Evolutionary conservation across 2,113 vertebrate genomes (phyloP).

Genomic region (Platysteira castanea): DNA sequence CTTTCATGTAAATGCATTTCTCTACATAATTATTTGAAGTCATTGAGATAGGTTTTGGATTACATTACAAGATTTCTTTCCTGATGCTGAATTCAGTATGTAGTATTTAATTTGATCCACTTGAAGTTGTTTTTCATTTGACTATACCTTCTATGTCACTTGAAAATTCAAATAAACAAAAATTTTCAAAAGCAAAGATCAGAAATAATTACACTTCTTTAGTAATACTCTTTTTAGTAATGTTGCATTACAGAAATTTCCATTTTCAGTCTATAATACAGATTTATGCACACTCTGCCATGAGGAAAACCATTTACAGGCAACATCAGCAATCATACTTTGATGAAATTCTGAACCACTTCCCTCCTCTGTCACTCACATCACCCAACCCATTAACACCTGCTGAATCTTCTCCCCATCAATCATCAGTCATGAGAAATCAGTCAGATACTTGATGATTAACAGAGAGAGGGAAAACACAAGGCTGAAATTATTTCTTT

Average conservation of each 20-base stretch:
- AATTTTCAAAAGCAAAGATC: background rate
- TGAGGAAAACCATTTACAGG: background rate
- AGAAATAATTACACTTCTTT: background rate
- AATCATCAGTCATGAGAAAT: conserved; percentile 67
- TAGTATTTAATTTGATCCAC: background rate
- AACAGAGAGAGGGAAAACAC: conserved; percentile 50
- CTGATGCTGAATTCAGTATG: background rate
- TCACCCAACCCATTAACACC: conserved; percentile 46
- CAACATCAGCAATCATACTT: background rate
- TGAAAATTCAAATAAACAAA: conserved; percentile 6
- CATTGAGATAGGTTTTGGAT: background rate
- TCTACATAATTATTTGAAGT: background rate
- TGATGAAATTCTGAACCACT: background rate
- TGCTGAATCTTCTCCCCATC: conserved; percentile 47
- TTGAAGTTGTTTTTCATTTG: background rate
- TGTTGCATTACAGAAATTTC: background rate
- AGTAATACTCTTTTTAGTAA: background rate
- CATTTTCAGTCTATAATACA: conserved; percentile 9
- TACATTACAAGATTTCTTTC: background rate
- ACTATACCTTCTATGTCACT: background rate
- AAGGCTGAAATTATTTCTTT: conserved; percentile 62
- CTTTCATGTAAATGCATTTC: background rate
- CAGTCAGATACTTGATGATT: conserved; percentile 74
- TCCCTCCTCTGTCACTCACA: background rate
- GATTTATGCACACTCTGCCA: background rate